A percentile compares a stretch with the other conserved stretches of the same genome.
Conservation (phyloP, 2,888 invertebrate genomes). For the Mythimna albipuncta region DNA sequence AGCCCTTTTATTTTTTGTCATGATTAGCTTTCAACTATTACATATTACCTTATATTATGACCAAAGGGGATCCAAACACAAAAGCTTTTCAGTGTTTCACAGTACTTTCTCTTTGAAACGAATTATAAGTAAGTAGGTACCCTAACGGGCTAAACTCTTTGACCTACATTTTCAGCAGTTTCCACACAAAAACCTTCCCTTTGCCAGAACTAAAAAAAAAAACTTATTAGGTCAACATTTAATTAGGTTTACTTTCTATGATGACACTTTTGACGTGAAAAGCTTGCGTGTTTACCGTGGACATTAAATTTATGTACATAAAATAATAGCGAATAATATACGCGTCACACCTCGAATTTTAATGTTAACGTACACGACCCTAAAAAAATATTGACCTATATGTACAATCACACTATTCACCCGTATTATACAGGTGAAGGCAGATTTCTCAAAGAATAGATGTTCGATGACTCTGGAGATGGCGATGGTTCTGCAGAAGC, state of each 20-base stretch:
- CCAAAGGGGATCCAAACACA: too few species aligned
- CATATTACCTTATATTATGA: too few species aligned
- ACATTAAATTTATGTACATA: slow-evolving; percentile 17
- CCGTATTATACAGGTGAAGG: too few species aligned
- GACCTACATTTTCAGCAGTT: slow-evolving; percentile 11
- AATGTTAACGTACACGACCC: slow-evolving; percentile 3
- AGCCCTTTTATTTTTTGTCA: too few species aligned
- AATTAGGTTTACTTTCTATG: slow-evolving; percentile 38
- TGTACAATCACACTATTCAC: too few species aligned
- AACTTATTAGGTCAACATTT: slow-evolving; percentile 46
- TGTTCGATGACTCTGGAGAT: too few species aligned
- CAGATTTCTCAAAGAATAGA: too few species aligned
- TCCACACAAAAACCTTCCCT: slow-evolving; percentile 7
- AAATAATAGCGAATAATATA: slow-evolving; percentile 28
- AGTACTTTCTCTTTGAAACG: not conserved
- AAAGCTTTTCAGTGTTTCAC: too few species aligned
- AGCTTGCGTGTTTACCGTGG: slow-evolving; percentile 44
- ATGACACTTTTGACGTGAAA: slow-evolving; percentile 32
- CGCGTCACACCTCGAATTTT: slow-evolving; percentile 17
- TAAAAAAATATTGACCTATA: not conserved
- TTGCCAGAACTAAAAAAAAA: slow-evolving; percentile 24
- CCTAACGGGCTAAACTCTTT: not conserved
- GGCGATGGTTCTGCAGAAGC: too few species aligned
- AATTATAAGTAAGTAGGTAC: not conserved
- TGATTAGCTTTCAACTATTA: too few species aligned